Base-by-base conservation (phyloP, 2,113 vertebrate species). In the Ornithorhynchus anatinus region DNA sequence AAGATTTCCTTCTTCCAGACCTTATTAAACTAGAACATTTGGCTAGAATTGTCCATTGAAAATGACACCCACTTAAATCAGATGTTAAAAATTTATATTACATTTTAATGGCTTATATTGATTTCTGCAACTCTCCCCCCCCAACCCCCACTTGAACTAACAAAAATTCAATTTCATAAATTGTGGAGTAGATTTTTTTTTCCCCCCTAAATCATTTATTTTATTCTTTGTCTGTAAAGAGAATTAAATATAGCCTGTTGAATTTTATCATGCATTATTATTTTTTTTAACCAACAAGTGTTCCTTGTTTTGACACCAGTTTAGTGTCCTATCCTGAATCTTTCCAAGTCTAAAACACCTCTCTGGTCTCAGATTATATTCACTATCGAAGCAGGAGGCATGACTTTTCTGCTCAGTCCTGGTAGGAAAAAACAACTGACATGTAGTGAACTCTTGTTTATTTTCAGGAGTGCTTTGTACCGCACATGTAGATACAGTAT, bases 401-500 rank as follows among this genome's bases (percentile, higher is more conserved):
- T 9, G 77, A 60, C 19, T 70, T 69, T 76, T 76, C 64, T 70
- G 69, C 47, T 57, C 17, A 81, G 54, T 20, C 69, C 40, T 42
- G 69, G 23, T 53, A 43, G 65, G 70, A 56, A 50, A 54, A 31
- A 59, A 63, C 27, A 35, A 16, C 12, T 65, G 63, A 53, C 66
- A 63, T 60, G 59, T 79, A 74, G 39, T 63, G 43, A 19, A 39
- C 51, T 79, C 48, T 81, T 70, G 40, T 22, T 16, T 81, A 37
- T 62, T 67, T 81, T 37, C 70, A 54, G 66, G 79, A 63, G 13
- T 54, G 22, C 44, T 60, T 85, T 78, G 85, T 50, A 65, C 27
- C 22, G 23, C 63, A 15, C 72, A 38, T 39, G 45, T 69, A 40
- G 35, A 69, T 85, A 72, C 90, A 60, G 95, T 85, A 88, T 47